Percentiles rank a stretch among this genome's conserved stretches.
Evolutionary conservation across 2,113 vertebrate species (phyloP).

Genomic region (Argyrosomus japonicus): DNA sequence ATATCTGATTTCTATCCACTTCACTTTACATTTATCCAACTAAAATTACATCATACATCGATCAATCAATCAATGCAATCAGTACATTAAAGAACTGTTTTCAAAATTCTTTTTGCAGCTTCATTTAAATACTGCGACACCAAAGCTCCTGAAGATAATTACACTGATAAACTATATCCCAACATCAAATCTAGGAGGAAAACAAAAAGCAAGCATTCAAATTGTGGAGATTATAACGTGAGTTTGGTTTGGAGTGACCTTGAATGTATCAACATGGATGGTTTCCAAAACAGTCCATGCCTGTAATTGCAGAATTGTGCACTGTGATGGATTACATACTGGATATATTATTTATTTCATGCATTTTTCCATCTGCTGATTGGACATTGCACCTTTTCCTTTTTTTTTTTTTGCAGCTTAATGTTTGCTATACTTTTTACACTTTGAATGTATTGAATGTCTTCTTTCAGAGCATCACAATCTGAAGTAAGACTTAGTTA

Average conservation of each 20-base stretch:
- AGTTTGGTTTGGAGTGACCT: conserved; percentile 19
- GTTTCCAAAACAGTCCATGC: background rate
- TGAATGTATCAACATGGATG: background rate
- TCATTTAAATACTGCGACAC: background rate
- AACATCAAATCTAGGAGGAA: background rate
- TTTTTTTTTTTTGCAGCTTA: background rate
- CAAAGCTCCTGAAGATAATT: background rate
- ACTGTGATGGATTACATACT: background rate
- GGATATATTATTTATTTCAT: background rate
- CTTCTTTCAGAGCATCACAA: background rate
- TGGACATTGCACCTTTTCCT: background rate
- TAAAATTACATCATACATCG: no score
- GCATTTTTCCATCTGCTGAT: conserved; percentile 14
- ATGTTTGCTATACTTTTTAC: background rate
- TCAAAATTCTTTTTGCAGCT: background rate
- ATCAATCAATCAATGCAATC: no score
- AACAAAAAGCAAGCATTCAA: background rate
- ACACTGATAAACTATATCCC: background rate
- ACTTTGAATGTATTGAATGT: background rate
- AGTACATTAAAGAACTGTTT: background rate
- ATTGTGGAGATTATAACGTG: background rate
- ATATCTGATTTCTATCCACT: background rate
- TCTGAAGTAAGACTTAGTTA: background rate
- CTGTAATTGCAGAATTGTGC: background rate
- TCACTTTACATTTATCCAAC: background rate